Percentiles rank a stretch among this genome's conserved stretches.
These are phyloP conservation scores for Gila robusta DNA, from an alignment of 2,797 vertebrate species.

Conservation along the genomic window DNA sequence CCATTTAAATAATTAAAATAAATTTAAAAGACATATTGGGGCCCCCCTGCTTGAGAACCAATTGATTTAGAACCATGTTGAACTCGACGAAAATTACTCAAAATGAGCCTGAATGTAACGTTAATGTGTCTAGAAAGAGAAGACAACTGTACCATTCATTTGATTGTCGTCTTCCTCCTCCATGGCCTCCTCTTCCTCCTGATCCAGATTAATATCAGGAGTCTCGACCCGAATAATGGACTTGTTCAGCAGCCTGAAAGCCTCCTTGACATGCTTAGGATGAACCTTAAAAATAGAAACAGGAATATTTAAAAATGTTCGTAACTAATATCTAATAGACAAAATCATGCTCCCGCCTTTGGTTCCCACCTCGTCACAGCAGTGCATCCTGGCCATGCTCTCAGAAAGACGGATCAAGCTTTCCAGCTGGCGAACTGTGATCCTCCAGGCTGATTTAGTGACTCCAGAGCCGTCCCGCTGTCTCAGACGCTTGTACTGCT, in stretches of 20 bases:
- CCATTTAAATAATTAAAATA: neutral
- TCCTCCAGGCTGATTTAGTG: conserved; percentile 94
- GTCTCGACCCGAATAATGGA: conserved; percentile 98
- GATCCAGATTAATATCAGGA: conserved; percentile 95
- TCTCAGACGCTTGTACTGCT: conserved; percentile 95
- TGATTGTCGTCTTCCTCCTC: conserved; percentile 78
- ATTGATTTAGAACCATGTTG: neutral
- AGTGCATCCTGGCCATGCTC: conserved; percentile 98
- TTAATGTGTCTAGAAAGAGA: neutral
- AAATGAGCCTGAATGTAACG: neutral
- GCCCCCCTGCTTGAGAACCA: neutral
- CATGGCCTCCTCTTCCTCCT: conserved; percentile 87
- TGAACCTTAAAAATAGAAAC: conserved; percentile 84
- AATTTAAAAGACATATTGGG: too few species aligned
- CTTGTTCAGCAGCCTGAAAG: conserved; percentile 96
- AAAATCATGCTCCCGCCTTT: neutral
- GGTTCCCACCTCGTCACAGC: conserved; percentile 91
- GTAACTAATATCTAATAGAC: neutral
- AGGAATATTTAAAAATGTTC: neutral
- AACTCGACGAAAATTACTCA: neutral
- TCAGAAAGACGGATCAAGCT: conserved; percentile 98
- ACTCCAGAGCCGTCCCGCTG: conserved; percentile 91
- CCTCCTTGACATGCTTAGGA: conserved; percentile 98
- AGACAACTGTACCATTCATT: conserved; percentile 72
- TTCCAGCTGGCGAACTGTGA: conserved; percentile 95